A percentile compares a stretch with the other conserved stretches of the same genome.
Conservation (phyloP, 2,797 vertebrate species). For the Syngnathus rostellatus region DNA sequence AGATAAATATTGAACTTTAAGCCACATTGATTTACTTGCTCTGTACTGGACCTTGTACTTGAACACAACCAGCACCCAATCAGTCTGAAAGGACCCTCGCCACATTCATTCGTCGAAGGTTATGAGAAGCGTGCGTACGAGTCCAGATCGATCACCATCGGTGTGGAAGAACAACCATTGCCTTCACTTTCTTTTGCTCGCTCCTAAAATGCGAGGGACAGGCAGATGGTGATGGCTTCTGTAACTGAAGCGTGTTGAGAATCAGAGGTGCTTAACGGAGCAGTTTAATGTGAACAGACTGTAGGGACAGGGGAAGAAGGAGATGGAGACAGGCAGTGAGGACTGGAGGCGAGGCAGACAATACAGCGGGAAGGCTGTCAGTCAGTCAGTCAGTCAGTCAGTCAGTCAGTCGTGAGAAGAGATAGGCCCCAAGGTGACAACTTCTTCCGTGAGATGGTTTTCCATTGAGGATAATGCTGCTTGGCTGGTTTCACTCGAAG, state of each 20-base stretch:
- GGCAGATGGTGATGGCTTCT: conserved; percentile 37
- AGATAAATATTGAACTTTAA: neutral
- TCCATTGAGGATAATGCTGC: conserved; percentile 62
- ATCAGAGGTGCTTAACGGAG: conserved; percentile 51
- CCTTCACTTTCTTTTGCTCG: neutral
- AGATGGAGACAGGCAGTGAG: conserved; percentile 27
- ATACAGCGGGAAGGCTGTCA: conserved; percentile 50
- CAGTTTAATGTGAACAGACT: conserved; percentile 55
- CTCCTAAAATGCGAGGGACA: conserved; percentile 47
- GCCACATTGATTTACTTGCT: neutral
- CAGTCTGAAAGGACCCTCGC: neutral
- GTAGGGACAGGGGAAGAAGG: conserved; percentile 32
- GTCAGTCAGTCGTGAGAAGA: conserved; percentile 55
- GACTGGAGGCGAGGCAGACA: conserved; percentile 4
- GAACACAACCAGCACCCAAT: neutral
- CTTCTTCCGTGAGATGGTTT: conserved; percentile 64
- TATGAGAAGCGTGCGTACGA: neutral
- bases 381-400: conserved; percentile 68
- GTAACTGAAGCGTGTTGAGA: conserved; percentile 51
- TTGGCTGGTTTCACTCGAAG: conserved; percentile 61
- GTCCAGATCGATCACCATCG: conserved; percentile 12
- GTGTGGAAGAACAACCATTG: neutral
- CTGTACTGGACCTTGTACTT: neutral
- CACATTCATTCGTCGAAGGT: neutral
- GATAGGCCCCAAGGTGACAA: conserved; percentile 65